Base-by-base conservation (phyloP, 1,140 invertebrate species). In the Drosophila aff. region DNA sequence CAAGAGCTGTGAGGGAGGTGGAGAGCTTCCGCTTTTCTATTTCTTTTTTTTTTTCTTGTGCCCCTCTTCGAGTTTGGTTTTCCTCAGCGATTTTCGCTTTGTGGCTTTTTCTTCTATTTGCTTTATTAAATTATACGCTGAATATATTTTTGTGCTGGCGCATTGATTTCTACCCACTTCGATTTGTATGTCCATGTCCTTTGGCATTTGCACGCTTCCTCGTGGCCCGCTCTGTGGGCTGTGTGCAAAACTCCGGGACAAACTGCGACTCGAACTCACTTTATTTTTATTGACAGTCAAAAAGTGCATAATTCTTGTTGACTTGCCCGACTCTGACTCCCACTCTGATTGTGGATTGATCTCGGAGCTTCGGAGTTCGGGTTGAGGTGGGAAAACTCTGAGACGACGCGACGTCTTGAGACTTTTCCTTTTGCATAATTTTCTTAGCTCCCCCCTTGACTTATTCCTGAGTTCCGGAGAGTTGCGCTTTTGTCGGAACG, bases 101-200 rank as follows among this genome's bases (percentile, higher is more conserved):
- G 63, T 82, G 59, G 64, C 55, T 76, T 77, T 76, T 77, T 40
- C 64, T 69, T 90, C 81, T 89, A 90, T 92, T 92, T 86, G 79
- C 81, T 90, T 91, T 91, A 91, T 91, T 91, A 91, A 91, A 91
- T 91, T 91, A 91, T 90, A 90, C 90, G 90, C 90, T 91, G 90
- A 91, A 91, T 91, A 91, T 91, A 91, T 91, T 91, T 82, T 71
- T 81, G 71, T 80, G 71, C 84, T 78, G 68, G 81, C 69, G 87
- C 87, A 91, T 91, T 91, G 83, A 87, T 91, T 91, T 84, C 78
- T 73, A 74, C 71, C 84, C 82, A 87, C 84, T 86, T 89, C 75
- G 85, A 90, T 79, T 81, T 84, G 74, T 76, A 90, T 82, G 86
- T 90, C 81, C 85, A 89, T 82, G 86, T 90, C 81, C 81, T 79